These are phyloP conservation scores for Orius laevigatus DNA, from an alignment of 1,140 invertebrate genomes.

Conservation along the genomic window DNA sequence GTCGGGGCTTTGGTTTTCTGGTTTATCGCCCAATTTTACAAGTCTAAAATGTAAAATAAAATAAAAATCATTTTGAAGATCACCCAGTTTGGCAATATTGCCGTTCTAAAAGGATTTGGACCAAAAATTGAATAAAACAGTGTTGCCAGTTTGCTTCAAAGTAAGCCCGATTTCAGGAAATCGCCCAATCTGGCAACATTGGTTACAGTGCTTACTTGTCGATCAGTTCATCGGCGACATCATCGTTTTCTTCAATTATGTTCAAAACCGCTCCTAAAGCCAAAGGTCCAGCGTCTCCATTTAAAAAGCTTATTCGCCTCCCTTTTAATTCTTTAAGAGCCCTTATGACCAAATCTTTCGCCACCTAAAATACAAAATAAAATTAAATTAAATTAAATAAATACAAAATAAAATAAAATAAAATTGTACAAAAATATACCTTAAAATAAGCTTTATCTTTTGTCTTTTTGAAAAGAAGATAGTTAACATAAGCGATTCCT, in stretches of 20 bases:
- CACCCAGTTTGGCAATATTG: not conserved
- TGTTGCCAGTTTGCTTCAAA: not conserved
- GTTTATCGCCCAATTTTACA: not conserved
- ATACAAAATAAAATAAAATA: not conserved
- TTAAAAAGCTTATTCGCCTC: slow-evolving; percentile 15
- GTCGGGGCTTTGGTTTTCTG: not conserved
- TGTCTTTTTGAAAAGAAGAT: not conserved
- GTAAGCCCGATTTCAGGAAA: no score
- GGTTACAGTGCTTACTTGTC: slow-evolving; percentile 2
- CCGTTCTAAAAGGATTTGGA: not conserved
- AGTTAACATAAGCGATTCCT: slow-evolving; percentile 30
- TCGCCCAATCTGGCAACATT: not conserved
- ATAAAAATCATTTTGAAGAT: not conserved
- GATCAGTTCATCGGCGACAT: not conserved
- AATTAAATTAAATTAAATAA: not conserved
- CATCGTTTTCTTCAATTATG: not conserved
- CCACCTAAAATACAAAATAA: not conserved
- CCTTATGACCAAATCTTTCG: not conserved
- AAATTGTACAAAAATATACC: not conserved
- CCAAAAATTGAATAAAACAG: not conserved
- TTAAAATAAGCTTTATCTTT: slow-evolving; percentile 2
- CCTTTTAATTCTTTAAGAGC: slow-evolving; percentile 11
- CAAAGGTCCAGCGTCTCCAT: slow-evolving; percentile 17
- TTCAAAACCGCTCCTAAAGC: slow-evolving; percentile 16
- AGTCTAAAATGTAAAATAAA: not conserved